These are phyloP conservation scores for Pteronura brasiliensis DNA, from an alignment of 2,113 vertebrate genomes.

Conservation along the genomic window DNA sequence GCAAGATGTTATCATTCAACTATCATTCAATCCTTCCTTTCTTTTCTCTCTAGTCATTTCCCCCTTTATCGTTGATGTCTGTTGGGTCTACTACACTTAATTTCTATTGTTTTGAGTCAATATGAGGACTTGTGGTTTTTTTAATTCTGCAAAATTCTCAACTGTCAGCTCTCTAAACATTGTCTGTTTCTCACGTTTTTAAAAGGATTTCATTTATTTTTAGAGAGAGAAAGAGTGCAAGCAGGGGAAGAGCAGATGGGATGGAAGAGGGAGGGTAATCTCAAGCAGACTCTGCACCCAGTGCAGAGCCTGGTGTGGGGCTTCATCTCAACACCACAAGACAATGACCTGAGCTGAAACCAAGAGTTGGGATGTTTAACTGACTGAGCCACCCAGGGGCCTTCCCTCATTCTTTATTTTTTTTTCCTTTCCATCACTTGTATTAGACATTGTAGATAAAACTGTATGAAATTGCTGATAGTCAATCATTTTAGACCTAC, in stretches of 20 bases:
- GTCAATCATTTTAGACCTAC: not conserved
- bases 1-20: not conserved
- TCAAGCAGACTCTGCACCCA: not conserved
- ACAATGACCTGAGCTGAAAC: not conserved
- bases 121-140: not conserved
- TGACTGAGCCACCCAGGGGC: not conserved
- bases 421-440: not conserved
- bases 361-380: not conserved
- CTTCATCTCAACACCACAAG: not conserved
- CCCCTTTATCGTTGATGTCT: not conserved
- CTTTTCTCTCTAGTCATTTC: not conserved
- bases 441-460: not conserved
- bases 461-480: not conserved
- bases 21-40: not conserved
- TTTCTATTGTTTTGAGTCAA: not conserved
- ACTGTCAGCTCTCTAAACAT: not conserved
- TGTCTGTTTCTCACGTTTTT: not conserved
- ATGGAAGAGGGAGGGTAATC: not conserved
- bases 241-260: not conserved
- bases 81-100: not conserved
- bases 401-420: not conserved
- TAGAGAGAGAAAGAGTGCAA: not conserved
- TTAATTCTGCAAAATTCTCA: not conserved
- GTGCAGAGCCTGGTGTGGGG: not conserved
- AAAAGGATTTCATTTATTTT: not conserved